Conservation (phyloP, 1,140 invertebrate genomes). For the Drosophila sp. region DNA sequence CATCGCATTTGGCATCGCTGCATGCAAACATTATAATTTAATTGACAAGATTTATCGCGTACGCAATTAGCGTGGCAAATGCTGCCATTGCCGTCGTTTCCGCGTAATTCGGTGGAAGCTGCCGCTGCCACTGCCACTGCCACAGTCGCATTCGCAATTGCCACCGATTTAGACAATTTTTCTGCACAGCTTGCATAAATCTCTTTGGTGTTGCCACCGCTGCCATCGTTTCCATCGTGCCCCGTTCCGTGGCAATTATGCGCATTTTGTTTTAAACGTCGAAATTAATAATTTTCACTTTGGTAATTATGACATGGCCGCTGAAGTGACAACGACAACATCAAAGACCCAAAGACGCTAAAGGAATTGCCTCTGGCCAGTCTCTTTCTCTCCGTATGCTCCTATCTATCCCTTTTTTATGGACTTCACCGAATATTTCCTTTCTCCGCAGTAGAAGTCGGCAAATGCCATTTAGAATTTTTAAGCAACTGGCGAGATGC, state of each 20-base stretch:
- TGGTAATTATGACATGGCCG: slow-evolving; percentile 78
- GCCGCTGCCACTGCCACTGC: slow-evolving; percentile 39
- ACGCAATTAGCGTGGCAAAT: slow-evolving; percentile 83
- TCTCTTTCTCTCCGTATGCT: neutral
- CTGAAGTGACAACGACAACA: slow-evolving; percentile 79
- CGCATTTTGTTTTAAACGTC: slow-evolving; percentile 82
- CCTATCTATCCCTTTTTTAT: slow-evolving; percentile 12
- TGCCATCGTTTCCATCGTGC: neutral
- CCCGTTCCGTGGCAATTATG: slow-evolving; percentile 71
- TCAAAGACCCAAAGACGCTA: slow-evolving; percentile 56
- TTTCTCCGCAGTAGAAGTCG: neutral
- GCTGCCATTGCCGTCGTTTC: slow-evolving; percentile 52
- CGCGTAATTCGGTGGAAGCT: slow-evolving; percentile 65
- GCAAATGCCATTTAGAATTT: slow-evolving; percentile 36
- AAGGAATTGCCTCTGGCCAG: slow-evolving; percentile 20
- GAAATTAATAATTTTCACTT: slow-evolving; percentile 83
- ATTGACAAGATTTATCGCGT: slow-evolving; percentile 84
- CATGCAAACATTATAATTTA: slow-evolving; percentile 84
- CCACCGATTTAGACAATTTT: slow-evolving; percentile 78
- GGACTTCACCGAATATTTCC: slow-evolving; percentile 26
- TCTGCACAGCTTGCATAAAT: slow-evolving; percentile 73
- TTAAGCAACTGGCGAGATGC: slow-evolving; percentile 31
- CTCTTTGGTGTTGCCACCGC: slow-evolving; percentile 26
- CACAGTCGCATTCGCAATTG: slow-evolving; percentile 25
- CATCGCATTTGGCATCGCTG: slow-evolving; percentile 55